These are phyloP conservation scores for Notarius quadriscutis DNA, from an alignment of 2,113 vertebrate species.

Conservation along the genomic window DNA sequence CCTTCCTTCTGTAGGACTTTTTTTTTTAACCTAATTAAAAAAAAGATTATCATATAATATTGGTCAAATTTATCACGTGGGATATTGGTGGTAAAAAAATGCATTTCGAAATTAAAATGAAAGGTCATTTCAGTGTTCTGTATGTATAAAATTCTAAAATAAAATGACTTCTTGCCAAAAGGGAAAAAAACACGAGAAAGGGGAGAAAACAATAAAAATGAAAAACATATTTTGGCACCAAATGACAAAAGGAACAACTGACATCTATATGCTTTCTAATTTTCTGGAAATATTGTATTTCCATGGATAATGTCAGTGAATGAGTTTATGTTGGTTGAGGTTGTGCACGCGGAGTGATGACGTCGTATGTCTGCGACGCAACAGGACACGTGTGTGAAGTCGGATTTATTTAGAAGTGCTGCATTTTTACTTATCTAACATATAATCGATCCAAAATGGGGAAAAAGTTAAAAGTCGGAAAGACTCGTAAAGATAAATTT, in stretches of 20 bases:
- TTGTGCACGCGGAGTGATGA: background rate
- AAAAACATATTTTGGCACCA: too few relatives aligned
- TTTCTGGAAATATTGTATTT: background rate
- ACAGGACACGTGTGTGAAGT: constrained; percentile 7
- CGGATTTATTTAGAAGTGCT: background rate
- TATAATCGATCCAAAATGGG: constrained; percentile 76
- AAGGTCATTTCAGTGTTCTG: background rate
- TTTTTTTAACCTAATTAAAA: too few relatives aligned
- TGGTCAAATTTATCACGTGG: too few relatives aligned
- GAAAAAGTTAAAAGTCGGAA: constrained; percentile 93
- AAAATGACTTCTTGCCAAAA: background rate
- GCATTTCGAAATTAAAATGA: background rate
- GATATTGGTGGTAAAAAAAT: background rate
- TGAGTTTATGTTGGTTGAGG: background rate
- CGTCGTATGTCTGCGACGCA: constrained; percentile 3
- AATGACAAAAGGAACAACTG: background rate
- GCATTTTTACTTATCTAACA: background rate
- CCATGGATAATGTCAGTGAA: background rate
- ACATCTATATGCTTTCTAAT: background rate
- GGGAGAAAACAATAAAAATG: too few relatives aligned
- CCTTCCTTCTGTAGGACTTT: too few relatives aligned
- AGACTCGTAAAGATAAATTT: constrained; percentile 91
- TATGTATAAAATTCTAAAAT: too few relatives aligned
- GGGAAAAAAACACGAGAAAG: too few relatives aligned
- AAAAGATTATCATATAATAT: too few relatives aligned